These are phyloP conservation scores for Xyrichtys novacula DNA, from an alignment of 2,797 vertebrate genomes.

Conservation along the genomic window DNA sequence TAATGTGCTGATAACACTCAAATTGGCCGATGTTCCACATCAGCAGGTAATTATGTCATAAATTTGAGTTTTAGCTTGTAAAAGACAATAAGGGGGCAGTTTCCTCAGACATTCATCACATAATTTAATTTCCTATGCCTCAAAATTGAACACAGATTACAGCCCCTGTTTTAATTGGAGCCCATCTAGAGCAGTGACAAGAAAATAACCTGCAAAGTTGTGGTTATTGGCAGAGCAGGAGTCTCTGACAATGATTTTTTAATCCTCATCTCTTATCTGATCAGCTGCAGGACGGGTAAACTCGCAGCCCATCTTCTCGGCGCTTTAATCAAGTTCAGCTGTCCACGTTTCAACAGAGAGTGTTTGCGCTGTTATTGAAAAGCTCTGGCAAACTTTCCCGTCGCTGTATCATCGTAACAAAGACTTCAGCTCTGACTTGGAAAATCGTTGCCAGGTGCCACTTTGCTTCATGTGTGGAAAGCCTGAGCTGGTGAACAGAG, in stretches of 20 bases:
- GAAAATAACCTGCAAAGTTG: neutral
- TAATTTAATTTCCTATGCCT: neutral
- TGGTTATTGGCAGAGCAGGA: slow-evolving; percentile 4
- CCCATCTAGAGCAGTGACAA: neutral
- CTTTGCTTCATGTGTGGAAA: slow-evolving; percentile 16
- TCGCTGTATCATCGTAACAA: slow-evolving; percentile 9
- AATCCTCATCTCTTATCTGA: slow-evolving; percentile 20
- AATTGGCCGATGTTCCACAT: no score
- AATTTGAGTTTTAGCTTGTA: no score
- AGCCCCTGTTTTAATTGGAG: neutral
- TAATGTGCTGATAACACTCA: no score
- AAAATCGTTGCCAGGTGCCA: slow-evolving; percentile 15
- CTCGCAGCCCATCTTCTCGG: slow-evolving; percentile 10
- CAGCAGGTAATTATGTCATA: no score
- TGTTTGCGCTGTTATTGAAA: slow-evolving; percentile 7
- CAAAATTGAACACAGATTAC: slow-evolving; percentile 5
- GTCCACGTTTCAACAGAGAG: slow-evolving; percentile 25
- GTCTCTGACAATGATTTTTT: slow-evolving; percentile 10
- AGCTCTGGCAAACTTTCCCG: slow-evolving; percentile 6
- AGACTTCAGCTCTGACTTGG: slow-evolving; percentile 18
- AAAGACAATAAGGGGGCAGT: no score
- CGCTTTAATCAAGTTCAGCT: slow-evolving; percentile 4
- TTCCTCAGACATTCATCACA: no score
- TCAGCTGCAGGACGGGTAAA: slow-evolving; percentile 11
- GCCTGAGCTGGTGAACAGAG: slow-evolving; percentile 42